A percentile compares a stretch with the other conserved stretches of the same genome.
phyloP scores from a whole-genome alignment of 2,113 vertebrate species.

The Lampris megalopsis region DNA sequence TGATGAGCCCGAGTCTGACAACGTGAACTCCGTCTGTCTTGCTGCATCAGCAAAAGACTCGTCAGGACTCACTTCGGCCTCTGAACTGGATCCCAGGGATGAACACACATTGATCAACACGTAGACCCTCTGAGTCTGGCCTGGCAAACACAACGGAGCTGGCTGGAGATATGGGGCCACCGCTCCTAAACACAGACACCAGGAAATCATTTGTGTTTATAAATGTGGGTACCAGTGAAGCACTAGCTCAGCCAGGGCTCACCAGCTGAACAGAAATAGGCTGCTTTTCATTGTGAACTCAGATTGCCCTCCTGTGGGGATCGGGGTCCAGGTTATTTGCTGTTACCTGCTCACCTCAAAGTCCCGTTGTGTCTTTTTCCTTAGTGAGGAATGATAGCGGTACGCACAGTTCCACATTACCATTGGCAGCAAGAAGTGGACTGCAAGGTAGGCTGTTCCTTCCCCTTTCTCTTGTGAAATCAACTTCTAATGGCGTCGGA shows the following conservation, averaged over 20 bases:
- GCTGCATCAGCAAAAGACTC: slow-evolving; percentile 9
- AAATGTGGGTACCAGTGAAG: slow-evolving; percentile 9
- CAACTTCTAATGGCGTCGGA: slow-evolving; percentile 20
- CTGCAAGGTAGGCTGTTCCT: neutral
- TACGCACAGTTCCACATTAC: neutral
- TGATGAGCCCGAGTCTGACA: neutral
- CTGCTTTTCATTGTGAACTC: neutral
- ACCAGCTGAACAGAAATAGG: neutral
- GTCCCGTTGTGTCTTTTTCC: slow-evolving; percentile 34
- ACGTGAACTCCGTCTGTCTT: neutral
- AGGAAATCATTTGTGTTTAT: slow-evolving; percentile 6
- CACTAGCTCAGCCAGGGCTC: neutral
- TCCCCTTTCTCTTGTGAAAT: slow-evolving; percentile 19
- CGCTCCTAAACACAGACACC: neutral
- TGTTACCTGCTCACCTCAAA: slow-evolving; percentile 30
- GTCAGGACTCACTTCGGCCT: neutral
- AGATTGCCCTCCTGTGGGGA: slow-evolving; percentile 17
- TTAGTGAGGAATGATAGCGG: slow-evolving; percentile 7
- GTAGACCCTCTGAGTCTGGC: slow-evolving; percentile 4
- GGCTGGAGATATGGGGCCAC: neutral
- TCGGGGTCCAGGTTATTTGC: slow-evolving; percentile 44
- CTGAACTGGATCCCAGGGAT: slow-evolving; percentile 34
- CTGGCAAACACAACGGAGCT: slow-evolving; percentile 12
- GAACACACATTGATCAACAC: slow-evolving; percentile 28
- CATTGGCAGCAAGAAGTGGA: neutral